Conservation (phyloP, 1,140 invertebrate genomes). For the Drosophila funebris region DNA sequence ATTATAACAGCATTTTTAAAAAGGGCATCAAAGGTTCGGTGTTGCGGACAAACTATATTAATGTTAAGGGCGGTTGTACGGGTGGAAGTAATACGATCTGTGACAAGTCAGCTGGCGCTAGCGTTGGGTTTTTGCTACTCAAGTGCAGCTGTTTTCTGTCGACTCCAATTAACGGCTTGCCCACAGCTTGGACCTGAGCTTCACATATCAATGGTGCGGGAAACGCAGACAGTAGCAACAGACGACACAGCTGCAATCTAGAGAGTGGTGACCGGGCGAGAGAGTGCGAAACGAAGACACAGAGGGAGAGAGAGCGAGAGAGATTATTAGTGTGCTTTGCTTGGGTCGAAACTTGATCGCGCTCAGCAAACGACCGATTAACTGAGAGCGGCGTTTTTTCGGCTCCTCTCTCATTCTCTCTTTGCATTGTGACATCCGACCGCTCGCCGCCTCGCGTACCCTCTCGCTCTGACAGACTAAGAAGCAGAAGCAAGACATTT, state of each 20-base stretch:
- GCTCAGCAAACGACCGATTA: conserved; percentile 27
- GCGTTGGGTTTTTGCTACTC: conserved; percentile 30
- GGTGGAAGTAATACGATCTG: conserved; percentile 58
- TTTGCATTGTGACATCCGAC: background rate
- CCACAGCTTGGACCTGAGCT: conserved; percentile 43
- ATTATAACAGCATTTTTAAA: background rate
- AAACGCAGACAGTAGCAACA: conserved; percentile 20
- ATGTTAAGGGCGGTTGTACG: conserved; percentile 3
- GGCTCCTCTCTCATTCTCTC: background rate
- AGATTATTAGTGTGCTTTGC: conserved; percentile 19
- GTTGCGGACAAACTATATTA: background rate
- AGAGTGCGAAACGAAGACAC: conserved; percentile 8
- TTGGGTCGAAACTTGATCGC: conserved; percentile 64
- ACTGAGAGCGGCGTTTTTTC: conserved; percentile 16
- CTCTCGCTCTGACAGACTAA: background rate
- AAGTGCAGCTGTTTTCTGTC: conserved; percentile 69
- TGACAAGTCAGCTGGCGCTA: conserved; percentile 73
- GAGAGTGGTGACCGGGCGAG: background rate
- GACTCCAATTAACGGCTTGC: conserved; percentile 69
- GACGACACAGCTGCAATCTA: conserved; percentile 20
- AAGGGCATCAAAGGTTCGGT: conserved; percentile 18
- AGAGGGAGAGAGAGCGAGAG: background rate
- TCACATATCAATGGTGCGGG: conserved; percentile 36
- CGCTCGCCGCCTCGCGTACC: background rate
- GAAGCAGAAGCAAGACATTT: conserved; percentile 20